Evolutionary conservation across 2,113 vertebrate genomes (phyloP).

Genomic region (Butorides virescens): DNA sequence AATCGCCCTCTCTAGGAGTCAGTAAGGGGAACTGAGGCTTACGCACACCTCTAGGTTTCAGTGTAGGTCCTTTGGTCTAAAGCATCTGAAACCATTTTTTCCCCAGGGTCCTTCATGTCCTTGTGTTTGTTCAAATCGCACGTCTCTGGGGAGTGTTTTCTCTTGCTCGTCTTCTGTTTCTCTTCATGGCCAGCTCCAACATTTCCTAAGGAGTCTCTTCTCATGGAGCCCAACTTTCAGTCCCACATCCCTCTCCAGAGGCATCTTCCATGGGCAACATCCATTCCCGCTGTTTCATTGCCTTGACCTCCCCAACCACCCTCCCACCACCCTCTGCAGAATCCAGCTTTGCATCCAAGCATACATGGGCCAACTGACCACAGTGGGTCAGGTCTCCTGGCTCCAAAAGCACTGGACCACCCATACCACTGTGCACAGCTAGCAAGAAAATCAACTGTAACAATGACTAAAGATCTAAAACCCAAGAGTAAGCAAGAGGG

Average conservation of each 20-base stretch:
- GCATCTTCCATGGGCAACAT: neutral
- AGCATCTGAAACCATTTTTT: neutral
- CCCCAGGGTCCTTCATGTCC: neutral
- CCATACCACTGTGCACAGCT: neutral
- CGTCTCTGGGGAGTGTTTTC: neutral
- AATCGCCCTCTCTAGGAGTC: neutral
- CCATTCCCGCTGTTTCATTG: neutral
- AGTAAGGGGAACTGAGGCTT: neutral
- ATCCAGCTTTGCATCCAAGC: neutral
- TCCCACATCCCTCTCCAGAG: neutral
- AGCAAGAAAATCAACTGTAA: neutral
- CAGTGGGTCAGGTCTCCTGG: neutral
- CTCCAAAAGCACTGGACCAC: neutral
- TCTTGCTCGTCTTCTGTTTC: neutral
- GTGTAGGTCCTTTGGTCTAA: neutral
- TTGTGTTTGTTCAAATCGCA: neutral
- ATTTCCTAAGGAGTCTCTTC: neutral
- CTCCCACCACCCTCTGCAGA: fast-evolving
- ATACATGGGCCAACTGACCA: neutral
- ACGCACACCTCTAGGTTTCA: neutral
- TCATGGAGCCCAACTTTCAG: neutral
- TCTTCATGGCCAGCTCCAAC: neutral
- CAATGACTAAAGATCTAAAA: neutral
- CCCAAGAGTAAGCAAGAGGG: neutral
- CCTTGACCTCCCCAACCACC: too few relatives aligned